A percentile compares a stretch with the other conserved stretches of the same genome.
Evolutionary conservation across 2,797 vertebrate species (phyloP).

Genomic region (Gadopsis bispinosus): DNA sequence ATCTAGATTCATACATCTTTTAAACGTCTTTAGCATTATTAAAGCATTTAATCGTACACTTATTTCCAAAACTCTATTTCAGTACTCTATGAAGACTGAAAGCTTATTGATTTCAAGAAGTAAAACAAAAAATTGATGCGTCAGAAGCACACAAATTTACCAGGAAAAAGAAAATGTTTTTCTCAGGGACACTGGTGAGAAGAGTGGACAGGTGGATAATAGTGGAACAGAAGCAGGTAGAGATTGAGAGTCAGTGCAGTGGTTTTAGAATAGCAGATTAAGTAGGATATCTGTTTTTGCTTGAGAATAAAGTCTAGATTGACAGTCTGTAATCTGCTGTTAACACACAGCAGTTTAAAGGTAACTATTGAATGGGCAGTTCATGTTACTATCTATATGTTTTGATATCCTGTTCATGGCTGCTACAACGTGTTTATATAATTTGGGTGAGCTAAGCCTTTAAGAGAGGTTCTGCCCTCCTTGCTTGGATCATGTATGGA

Average conservation of each 20-base stretch:
- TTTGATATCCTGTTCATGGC: neutral
- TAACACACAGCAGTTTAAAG: neutral
- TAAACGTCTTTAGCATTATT: neutral
- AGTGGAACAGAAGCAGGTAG: slow-evolving; percentile 5
- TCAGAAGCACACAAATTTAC: neutral
- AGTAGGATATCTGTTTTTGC: neutral
- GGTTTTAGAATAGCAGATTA: slow-evolving; percentile 8
- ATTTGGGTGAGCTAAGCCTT: slow-evolving; percentile 9
- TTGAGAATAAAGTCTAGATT: neutral
- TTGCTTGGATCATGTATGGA: neutral
- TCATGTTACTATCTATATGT: neutral
- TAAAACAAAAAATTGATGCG: neutral
- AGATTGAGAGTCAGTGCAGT: neutral
- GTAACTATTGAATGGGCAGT: neutral
- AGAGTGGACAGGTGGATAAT: slow-evolving; percentile 7
- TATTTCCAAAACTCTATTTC: neutral
- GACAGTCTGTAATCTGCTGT: neutral
- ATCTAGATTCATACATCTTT: neutral
- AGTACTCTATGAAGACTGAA: neutral
- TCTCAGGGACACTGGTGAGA: neutral
- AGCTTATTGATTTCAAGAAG: neutral
- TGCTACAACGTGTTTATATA: neutral
- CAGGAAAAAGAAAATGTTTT: slow-evolving; percentile 3
- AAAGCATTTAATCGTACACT: neutral
- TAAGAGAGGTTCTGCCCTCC: neutral